Percentiles rank a stretch among this genome's conserved stretches.
Conservation (phyloP, 2,113 vertebrate species). For the Stegostoma tigrinum region DNA sequence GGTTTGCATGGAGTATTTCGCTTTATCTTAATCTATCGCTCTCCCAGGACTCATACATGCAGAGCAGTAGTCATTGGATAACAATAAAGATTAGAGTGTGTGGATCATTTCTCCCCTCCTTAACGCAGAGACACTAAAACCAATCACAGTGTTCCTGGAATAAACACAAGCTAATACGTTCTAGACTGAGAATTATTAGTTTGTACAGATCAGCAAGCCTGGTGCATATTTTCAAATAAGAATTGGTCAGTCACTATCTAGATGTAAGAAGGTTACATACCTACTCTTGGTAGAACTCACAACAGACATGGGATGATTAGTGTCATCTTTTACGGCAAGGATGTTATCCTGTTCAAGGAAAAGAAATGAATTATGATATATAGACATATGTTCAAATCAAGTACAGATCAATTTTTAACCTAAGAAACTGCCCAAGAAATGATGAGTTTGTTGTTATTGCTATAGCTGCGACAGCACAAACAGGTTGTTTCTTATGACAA, state of each 20-base stretch:
- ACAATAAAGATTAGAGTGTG: neutral
- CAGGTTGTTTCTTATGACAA: neutral
- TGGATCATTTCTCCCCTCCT: neutral
- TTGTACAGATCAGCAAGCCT: neutral
- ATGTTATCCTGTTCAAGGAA: constrained; percentile 76
- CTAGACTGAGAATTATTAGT: neutral
- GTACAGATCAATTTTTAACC: neutral
- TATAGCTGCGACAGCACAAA: neutral
- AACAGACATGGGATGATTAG: constrained; percentile 83
- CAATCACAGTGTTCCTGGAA: neutral
- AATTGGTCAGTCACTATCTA: neutral
- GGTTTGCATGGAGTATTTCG: neutral
- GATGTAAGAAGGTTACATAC: constrained; percentile 50
- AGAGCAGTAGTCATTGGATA: neutral
- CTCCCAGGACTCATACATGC: neutral
- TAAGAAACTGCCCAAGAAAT: neutral
- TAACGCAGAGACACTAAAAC: neutral
- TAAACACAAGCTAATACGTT: neutral
- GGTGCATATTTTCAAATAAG: neutral
- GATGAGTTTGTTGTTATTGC: neutral
- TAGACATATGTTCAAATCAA: neutral
- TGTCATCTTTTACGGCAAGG: constrained; percentile 76
- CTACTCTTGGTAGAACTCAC: constrained; percentile 99
- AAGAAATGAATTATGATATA: constrained; percentile 3
- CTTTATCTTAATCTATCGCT: neutral